Evolutionary conservation across 1,140 invertebrate genomes (phyloP).

Genomic region (Sweltsa coloradensis): DNA sequence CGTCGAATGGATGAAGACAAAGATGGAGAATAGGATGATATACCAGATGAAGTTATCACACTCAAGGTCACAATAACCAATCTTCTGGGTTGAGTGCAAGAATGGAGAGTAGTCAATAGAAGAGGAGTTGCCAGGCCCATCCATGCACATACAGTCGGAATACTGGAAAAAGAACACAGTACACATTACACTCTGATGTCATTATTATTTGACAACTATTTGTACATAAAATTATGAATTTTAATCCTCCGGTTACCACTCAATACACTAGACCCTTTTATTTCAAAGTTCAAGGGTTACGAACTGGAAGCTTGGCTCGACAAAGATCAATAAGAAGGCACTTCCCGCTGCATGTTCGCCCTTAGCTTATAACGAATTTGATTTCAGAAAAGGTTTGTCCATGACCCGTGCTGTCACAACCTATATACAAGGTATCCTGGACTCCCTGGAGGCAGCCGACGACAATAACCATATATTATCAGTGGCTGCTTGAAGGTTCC

Average conservation of each 20-base stretch:
- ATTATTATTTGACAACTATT: background rate
- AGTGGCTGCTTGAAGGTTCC: too few relatives aligned
- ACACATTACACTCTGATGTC: conserved; percentile 8
- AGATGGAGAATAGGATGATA: conserved; percentile 72
- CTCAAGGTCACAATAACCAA: conserved; percentile 64
- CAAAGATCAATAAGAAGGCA: too few relatives aligned
- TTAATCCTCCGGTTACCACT: background rate
- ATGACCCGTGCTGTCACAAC: too few relatives aligned
- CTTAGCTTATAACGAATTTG: too few relatives aligned
- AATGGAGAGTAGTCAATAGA: conserved; percentile 5
- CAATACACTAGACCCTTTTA: too few relatives aligned
- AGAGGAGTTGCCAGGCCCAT: background rate
- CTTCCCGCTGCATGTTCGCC: too few relatives aligned
- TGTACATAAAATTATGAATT: background rate
- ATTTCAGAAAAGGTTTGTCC: too few relatives aligned
- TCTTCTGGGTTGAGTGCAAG: conserved; percentile 30
- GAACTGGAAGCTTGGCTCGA: too few relatives aligned
- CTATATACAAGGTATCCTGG: too few relatives aligned
- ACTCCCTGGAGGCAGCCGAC: too few relatives aligned
- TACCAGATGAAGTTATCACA: conserved; percentile 72
- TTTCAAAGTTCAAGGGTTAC: too few relatives aligned
- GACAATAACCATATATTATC: too few relatives aligned
- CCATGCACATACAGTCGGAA: conserved; percentile 62
- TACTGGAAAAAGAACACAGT: conserved; percentile 35
- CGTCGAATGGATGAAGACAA: conserved; percentile 84